phyloP scores from a whole-genome alignment of 2,888 invertebrate genomes.

The Agrotis ipsilon region DNA sequence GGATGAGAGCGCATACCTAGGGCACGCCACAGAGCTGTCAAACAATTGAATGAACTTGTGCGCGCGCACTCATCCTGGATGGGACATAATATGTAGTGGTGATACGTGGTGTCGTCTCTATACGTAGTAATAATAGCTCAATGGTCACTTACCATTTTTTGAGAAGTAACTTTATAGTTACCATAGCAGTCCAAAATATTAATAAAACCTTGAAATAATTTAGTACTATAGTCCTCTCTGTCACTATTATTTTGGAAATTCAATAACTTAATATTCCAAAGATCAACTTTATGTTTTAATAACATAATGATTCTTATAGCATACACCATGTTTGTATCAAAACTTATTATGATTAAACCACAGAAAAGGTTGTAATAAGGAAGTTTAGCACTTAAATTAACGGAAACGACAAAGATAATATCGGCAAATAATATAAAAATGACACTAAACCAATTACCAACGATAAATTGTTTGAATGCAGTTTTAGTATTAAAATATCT shows the following conservation, averaged over 20 bases:
- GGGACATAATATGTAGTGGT: too few relatives aligned
- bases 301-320: conserved; percentile 14
- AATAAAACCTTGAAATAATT: conserved; percentile 21
- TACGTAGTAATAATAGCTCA: too few relatives aligned
- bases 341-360: background rate
- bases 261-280: conserved; percentile 35
- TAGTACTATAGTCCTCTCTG: background rate
- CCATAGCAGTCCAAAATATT: conserved; percentile 31
- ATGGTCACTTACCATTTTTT: conserved; percentile 10
- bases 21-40: too few relatives aligned
- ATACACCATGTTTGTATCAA: conserved; percentile 33
- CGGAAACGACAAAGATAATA: background rate
- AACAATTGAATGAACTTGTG: too few relatives aligned
- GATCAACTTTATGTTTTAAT: conserved; percentile 31
- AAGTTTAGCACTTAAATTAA: background rate
- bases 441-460: conserved; percentile 29
- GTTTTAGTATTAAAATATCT: conserved; percentile 17
- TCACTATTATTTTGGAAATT: background rate
- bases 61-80: too few relatives aligned
- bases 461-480: background rate
- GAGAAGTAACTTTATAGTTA: conserved; percentile 13
- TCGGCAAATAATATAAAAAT: background rate
- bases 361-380: background rate
- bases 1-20: too few relatives aligned
- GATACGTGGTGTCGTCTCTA: too few relatives aligned